Base-by-base conservation (phyloP, 2,797 vertebrate genomes). In the Lutjanus campechanus region DNA sequence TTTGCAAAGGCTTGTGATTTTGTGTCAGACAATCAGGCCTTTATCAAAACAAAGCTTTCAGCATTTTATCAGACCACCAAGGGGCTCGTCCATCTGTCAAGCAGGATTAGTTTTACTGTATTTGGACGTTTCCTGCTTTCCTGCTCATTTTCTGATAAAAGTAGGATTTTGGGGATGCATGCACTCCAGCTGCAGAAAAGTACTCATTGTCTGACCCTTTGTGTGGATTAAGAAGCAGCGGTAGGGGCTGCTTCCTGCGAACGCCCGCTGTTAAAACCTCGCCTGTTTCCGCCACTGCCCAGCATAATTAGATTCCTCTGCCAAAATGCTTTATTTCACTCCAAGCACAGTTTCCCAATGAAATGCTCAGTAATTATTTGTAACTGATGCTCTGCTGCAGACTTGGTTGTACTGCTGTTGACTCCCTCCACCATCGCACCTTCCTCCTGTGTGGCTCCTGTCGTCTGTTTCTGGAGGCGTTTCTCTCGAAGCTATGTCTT, bases 271-370 rank as follows among this genome's bases (percentile, higher is more conserved):
- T 79, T 79, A 66, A 76, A 83, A 67, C 69, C 77, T 72, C 61
- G 43, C 68, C 64, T 76, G 71, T 54, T 53, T 84, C 77, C 47
- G 29, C 65, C 46, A 58, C 58, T 66, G 69, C 67, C 41, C 25
- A 0, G 40, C 46, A 16, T 82, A 84, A 89, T 90, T 79, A 44
- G 53, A 85, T 77, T 85, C 76, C 59, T 69, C 76, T 89, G 77
- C 84, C 84, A 87, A 85, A 82, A 56, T 72, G 68, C 60, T 81
- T 70, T 63, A 69, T 81, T 84, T 82, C 20, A 72, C 78, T 87
- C 70, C 44, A 64, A 75, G n/a, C 55, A 47, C 66, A 40, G 50
- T 82, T 80, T 83, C 60, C 59, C 58, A 59, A 60, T 77, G 59
- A 83, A 76, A 81, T 44, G 43, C 50, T 60, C 54, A 50, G 54